These are phyloP conservation scores for Drosophila mojavensis DNA, from an alignment of 1,140 invertebrate species.

Conservation along the genomic window DNA sequence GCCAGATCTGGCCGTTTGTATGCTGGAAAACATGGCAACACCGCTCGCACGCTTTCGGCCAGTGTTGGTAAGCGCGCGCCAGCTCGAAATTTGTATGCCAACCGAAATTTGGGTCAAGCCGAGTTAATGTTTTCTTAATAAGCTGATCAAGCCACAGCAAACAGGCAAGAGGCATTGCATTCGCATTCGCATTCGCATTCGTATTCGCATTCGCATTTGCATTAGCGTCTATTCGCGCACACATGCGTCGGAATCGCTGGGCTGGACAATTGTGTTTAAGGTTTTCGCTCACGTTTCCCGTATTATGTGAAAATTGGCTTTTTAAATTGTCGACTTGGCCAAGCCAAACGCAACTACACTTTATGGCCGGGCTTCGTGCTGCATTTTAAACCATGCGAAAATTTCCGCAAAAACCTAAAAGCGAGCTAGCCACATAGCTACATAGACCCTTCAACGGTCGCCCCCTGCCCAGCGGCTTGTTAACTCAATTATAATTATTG, in stretches of 20 bases:
- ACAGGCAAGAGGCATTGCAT: background rate
- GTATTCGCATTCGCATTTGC: constrained; percentile 58
- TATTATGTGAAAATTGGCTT: constrained; percentile 82
- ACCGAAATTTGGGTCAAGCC: constrained; percentile 57
- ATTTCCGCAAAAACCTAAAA: constrained; percentile 48
- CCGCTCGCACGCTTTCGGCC: background rate
- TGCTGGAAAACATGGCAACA: too few relatives aligned
- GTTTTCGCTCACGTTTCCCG: constrained; percentile 75
- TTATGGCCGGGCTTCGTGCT: constrained; percentile 75
- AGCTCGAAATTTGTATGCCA: constrained; percentile 26
- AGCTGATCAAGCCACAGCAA: constrained; percentile 38
- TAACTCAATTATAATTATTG: constrained; percentile 75
- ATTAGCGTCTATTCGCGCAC: constrained; percentile 63
- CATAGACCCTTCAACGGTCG: background rate
- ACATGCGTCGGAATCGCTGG: constrained; percentile 37
- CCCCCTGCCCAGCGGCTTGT: constrained; percentile 18
- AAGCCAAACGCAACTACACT: constrained; percentile 78
- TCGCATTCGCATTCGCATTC: too few relatives aligned
- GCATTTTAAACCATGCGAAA: constrained; percentile 80
- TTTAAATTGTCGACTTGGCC: constrained; percentile 82
- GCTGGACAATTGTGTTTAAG: constrained; percentile 58
- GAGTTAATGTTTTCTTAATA: constrained; percentile 67
- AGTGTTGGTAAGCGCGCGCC: constrained; percentile 31
- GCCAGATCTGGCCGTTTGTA: too few relatives aligned
- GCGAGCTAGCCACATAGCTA: background rate